Percentiles rank a stretch among this genome's conserved stretches.
These are phyloP conservation scores for Acrossocheilus fasciatus DNA, from an alignment of 2,797 vertebrate species.

Conservation along the genomic window DNA sequence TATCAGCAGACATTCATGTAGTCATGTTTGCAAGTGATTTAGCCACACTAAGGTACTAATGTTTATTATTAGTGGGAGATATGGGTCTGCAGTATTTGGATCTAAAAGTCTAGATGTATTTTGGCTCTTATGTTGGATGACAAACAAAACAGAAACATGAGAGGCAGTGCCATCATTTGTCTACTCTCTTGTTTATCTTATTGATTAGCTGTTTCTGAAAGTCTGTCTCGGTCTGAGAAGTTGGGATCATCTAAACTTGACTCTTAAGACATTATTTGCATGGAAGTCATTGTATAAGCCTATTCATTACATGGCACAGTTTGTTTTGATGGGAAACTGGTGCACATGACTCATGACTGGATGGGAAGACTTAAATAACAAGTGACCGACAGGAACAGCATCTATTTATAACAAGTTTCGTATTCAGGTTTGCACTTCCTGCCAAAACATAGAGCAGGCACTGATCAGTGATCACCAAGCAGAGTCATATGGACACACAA, in stretches of 20 bases:
- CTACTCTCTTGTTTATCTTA: conserved; percentile 10
- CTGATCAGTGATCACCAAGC: conserved; percentile 51
- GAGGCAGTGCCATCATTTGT: background rate
- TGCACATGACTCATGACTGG: conserved; percentile 48
- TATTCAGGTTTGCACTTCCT: conserved; percentile 79
- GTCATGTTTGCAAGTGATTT: background rate
- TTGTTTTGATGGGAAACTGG: conserved; percentile 62
- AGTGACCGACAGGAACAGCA: conserved; percentile 62
- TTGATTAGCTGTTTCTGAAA: background rate
- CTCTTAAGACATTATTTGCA: conserved; percentile 32
- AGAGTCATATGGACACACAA: conserved; percentile 64
- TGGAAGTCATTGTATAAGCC: conserved; percentile 28
- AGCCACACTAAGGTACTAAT: background rate
- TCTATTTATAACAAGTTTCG: conserved; percentile 81
- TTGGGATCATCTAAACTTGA: conserved; percentile 21
- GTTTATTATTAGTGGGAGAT: conserved; percentile 1
- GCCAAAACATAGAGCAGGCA: conserved; percentile 64
- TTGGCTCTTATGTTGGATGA: background rate
- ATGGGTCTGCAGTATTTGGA: background rate
- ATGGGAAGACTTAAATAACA: conserved; percentile 51
- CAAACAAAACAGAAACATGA: background rate
- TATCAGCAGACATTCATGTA: background rate
- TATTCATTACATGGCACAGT: conserved; percentile 44
- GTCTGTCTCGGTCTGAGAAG: background rate
- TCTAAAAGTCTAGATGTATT: background rate